Evolutionary conservation across 2,888 invertebrate genomes (phyloP), one percentile per base, ranked within the genome.

Genomic region (Drosophila setosimentum): DNA sequence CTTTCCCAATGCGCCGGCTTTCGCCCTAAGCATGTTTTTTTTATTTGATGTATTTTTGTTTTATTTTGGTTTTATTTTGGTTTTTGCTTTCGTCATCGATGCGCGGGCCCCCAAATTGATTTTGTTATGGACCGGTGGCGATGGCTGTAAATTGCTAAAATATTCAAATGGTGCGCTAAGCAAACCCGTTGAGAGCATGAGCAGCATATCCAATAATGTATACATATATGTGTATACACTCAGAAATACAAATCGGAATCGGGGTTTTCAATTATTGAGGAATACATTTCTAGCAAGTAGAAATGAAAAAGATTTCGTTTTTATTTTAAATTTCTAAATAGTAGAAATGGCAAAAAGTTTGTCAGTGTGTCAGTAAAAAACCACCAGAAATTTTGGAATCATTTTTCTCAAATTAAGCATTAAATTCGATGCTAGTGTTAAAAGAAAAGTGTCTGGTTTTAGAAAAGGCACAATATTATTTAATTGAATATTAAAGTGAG

Each of bases 51-150:
- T 6, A 0, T 7, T 16, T 45, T 45, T 16, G 11, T 24, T 24
- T 16, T 45, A 16, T 45, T 16, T 16, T 4, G 16, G 24, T 24
- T 24, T 24, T 16, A 45, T 45, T 45, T 45, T 27, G n/a, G n/a
- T 21, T 30, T 57, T 32, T 74, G 79, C 75, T 85, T 87, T 85
- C 89, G 87, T 89, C 87, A 89, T 82, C 72, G 74, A 74, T 80
- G 67, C 70, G 58, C 70, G n/a, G 64, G 45, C 68, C 55, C 71
- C 45, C 40, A 30, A 57, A 59, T 24, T 61, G 21, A 66, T 58
- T 29, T 40, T 49, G 13, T 27, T 16, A 29, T 30, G 32, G 21
- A n/a, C 51, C 21, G 13, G 32, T 33, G 37, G 40, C 48, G n/a
- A n/a, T n/a, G n/a, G 16, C 33, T 59, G 61, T 53, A 73, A 79